A percentile compares a stretch with the other conserved stretches of the same genome.
Conservation (phyloP, 1,140 invertebrate genomes). For the Zaprionus davidi region DNA sequence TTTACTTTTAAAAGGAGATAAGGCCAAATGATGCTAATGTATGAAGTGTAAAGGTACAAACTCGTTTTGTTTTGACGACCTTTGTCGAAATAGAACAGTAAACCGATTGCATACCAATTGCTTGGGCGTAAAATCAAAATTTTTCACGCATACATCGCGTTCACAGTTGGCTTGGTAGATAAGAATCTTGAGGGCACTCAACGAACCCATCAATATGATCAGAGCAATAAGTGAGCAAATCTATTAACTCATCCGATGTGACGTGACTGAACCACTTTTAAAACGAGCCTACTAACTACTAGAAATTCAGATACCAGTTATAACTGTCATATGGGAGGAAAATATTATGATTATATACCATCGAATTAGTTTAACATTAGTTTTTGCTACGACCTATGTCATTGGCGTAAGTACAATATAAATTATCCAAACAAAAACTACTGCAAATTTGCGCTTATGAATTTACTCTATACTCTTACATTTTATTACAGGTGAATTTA, state of each 20-base stretch:
- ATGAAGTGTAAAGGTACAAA: neutral
- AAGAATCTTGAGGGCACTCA: constrained; percentile 30
- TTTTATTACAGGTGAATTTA: constrained; percentile 35
- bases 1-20: constrained; percentile 5
- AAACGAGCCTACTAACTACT: constrained; percentile 6
- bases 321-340: neutral
- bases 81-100: constrained; percentile 20
- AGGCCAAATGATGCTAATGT: constrained; percentile 1
- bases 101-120: constrained; percentile 13
- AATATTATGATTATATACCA: constrained; percentile 19
- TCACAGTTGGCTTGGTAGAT: constrained; percentile 21
- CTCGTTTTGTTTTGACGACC: constrained; percentile 1
- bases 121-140: constrained; percentile 21
- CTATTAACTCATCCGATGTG: constrained; percentile 60
- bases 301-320: constrained; percentile 9
- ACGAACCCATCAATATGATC: constrained; percentile 7
- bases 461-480: neutral
- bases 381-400: constrained; percentile 5
- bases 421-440: neutral
- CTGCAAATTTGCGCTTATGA: neutral
- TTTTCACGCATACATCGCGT: constrained; percentile 18
- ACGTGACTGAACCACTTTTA: constrained; percentile 55
- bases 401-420: constrained; percentile 45
- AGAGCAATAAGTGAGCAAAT: constrained; percentile 18
- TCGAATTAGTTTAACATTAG: constrained; percentile 7